Evolutionary conservation across 2,888 invertebrate species (phyloP), one percentile per base, ranked within the genome.

Genomic region (Nebria salina): DNA sequence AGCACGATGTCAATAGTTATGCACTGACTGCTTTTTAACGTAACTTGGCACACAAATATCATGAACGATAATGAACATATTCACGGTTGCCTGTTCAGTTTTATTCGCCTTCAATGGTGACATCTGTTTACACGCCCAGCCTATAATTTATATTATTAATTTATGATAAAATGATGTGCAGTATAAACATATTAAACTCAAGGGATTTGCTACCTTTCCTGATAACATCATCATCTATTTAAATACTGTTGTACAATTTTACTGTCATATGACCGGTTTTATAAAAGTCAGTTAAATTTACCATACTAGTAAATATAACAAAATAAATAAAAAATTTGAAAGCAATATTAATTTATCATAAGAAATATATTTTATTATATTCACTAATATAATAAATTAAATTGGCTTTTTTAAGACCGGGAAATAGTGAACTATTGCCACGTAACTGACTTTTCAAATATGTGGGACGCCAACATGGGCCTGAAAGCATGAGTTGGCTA

Each of bases 121-220:
- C 70, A 70, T 34, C 20, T 11, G 20, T 20, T 11, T 26, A 26
- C 70, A 70, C 70, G 11, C 70, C 70, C 70, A 70, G 0, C 70
- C 11, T 70, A 7, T 25, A 70, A 25, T 70, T 70, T 70, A 34
- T 70, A 70, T 70, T 70, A 70, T 70, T 70, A 70, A 11, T 11
- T 11, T 54, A 11, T 54, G 4, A 54, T 13, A 54, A 54, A 68
- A 8, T 15, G 15, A 70, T 70, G 70, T 70, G 1, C 3, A 70
- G 25, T 13, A 34, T 13, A 20, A 25, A 70, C 20, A 70, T 70
- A 11, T 25, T 34, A 70, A 8, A 70, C 70, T 25, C 70, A 15
- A 7, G 70, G 70, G 70, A 25, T 1, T 70, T 2, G 20, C 11
- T 70, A 25, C 70, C 54, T 7, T 54, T 11, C 7, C 54, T 54